Conservation (phyloP, 2,797 vertebrate species). For the Decapterus maruadsi region DNA sequence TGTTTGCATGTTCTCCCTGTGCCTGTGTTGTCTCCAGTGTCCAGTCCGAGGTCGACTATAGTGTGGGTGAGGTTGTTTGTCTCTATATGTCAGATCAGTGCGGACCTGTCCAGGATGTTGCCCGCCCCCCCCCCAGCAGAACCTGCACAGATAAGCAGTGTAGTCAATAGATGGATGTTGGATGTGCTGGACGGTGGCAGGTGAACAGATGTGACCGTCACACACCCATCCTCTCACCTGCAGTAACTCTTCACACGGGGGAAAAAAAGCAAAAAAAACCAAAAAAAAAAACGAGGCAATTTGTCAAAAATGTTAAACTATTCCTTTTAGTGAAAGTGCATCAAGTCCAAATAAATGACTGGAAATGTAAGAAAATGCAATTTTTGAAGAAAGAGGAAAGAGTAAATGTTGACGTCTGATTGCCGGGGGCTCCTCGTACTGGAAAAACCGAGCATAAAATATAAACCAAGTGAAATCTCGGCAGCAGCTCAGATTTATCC, state of each 20-base stretch:
- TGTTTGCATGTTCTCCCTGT: too few relatives aligned
- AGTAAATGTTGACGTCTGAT: constrained; percentile 24
- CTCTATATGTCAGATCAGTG: too few relatives aligned
- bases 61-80: too few relatives aligned
- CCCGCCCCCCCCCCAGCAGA: too few relatives aligned
- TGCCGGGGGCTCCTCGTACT: not conserved
- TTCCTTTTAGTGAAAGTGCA: not conserved
- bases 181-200: not conserved
- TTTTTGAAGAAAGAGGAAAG: constrained; percentile 5
- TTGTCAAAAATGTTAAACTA: not conserved
- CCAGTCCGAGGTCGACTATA: too few relatives aligned
- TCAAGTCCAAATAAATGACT: not conserved
- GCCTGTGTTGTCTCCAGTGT: too few relatives aligned
- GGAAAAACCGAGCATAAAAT: constrained; percentile 17
- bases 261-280: not conserved
- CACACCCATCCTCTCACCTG: not conserved
- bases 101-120: too few relatives aligned
- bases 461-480: constrained; percentile 19
- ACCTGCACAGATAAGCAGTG: too few relatives aligned
- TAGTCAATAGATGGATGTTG: too few relatives aligned
- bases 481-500: constrained; percentile 24
- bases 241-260: not conserved
- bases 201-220: not conserved
- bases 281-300: not conserved
- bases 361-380: constrained; percentile 4